These are phyloP conservation scores for Euwallacea fornicatus DNA, from an alignment of 1,140 invertebrate species.

Conservation along the genomic window DNA sequence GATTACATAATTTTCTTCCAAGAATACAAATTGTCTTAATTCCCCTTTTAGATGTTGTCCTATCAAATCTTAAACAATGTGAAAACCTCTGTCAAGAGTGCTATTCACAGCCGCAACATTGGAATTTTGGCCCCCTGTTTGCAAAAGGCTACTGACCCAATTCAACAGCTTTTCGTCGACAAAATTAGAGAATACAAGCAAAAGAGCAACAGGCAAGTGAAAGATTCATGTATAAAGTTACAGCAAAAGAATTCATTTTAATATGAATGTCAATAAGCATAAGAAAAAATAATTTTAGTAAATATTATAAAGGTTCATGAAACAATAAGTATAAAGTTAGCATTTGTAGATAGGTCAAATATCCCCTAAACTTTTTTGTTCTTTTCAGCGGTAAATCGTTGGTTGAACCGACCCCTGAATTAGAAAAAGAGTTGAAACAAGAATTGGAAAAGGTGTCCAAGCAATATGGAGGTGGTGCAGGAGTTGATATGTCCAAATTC, in stretches of 20 bases:
- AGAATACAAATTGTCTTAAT: not conserved
- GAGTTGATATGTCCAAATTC: constrained; percentile 85
- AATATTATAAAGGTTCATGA: constrained; percentile 27
- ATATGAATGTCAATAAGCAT: too few species aligned
- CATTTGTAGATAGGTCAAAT: not conserved
- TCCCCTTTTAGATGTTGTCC: constrained; percentile 22
- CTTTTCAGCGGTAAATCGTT: constrained; percentile 74
- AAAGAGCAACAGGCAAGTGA: constrained; percentile 67
- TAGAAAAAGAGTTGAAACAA: constrained; percentile 70
- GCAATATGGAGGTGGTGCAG: constrained; percentile 73
- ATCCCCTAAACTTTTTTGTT: not conserved
- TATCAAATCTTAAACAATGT: constrained; percentile 41
- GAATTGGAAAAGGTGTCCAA: constrained; percentile 80
- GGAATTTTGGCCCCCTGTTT: constrained; percentile 68
- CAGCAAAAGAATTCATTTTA: not conserved
- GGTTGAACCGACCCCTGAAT: constrained; percentile 76
- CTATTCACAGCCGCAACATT: constrained; percentile 63
- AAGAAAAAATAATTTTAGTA: not conserved
- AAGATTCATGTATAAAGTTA: not conserved
- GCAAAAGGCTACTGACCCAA: constrained; percentile 80
- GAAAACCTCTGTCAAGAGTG: constrained; percentile 41
- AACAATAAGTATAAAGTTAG: not conserved
- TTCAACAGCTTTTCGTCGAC: constrained; percentile 91
- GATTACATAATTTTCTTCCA: constrained; percentile 24
- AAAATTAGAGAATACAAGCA: constrained; percentile 89